Conservation (phyloP, 37 sponge, comb jelly and placozoan species). For the Beroe forskalii region DNA sequence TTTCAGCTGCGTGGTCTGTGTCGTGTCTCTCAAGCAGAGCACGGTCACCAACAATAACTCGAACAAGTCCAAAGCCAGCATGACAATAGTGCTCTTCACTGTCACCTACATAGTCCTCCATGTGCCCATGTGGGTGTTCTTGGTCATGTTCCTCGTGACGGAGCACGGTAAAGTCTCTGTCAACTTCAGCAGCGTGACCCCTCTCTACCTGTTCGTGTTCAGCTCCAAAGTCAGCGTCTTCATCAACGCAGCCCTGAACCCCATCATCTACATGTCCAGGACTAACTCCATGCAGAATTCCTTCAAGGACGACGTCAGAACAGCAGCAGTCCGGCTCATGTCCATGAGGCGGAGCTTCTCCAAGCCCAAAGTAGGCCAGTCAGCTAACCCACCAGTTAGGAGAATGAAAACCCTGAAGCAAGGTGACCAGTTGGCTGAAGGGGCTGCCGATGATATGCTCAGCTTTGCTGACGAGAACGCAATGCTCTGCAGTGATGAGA, state of each 20-base stretch:
- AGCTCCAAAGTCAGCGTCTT: constrained; percentile 52
- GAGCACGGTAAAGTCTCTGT: constrained; percentile 49
- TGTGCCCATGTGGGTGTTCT: constrained; percentile 30
- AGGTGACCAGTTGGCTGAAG: not conserved
- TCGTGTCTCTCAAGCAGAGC: not conserved
- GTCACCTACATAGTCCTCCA: constrained; percentile 38
- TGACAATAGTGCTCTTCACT: constrained; percentile 29
- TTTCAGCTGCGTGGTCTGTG: constrained; percentile 31
- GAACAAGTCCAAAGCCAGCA: constrained; percentile 52
- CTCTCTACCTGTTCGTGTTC: constrained; percentile 35
- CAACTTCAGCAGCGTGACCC: not conserved
- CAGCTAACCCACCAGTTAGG: not conserved
- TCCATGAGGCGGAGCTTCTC: not conserved
- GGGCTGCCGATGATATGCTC: not conserved
- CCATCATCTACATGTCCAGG: constrained; percentile 17
- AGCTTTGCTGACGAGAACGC: constrained; percentile 19
- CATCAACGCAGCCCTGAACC: constrained; percentile 35
- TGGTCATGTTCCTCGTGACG: constrained; percentile 5
- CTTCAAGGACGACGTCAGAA: constrained; percentile 30
- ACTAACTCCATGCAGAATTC: not conserved
- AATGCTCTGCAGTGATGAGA: no score
- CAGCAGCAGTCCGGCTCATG: not conserved
- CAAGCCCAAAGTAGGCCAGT: no score
- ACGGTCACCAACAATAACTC: not conserved
- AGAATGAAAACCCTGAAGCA: not conserved